phyloP scores from a whole-genome alignment of 1,140 invertebrate genomes.

The Orchestia grillus region DNA sequence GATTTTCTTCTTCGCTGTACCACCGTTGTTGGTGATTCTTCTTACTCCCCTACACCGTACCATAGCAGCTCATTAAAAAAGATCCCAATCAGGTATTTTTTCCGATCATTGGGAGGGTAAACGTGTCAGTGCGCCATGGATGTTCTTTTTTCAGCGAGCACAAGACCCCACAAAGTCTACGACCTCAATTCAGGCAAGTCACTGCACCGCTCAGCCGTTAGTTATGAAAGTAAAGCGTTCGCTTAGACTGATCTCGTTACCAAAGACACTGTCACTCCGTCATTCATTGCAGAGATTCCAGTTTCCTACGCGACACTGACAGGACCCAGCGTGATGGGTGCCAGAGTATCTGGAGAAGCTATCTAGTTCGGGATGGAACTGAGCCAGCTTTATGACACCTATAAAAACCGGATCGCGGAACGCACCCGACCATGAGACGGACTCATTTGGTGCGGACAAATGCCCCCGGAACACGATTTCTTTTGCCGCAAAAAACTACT shows the following conservation, averaged over 20 bases:
- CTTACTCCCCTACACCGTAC: too few species aligned
- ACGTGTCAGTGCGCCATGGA: background rate
- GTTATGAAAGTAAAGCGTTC: background rate
- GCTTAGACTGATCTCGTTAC: background rate
- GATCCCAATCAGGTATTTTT: too few species aligned
- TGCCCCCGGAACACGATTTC: background rate
- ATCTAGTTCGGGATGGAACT: conserved; percentile 7
- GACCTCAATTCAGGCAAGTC: too few species aligned
- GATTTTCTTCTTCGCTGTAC: too few species aligned
- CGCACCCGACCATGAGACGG: background rate
- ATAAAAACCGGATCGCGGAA: background rate
- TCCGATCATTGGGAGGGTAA: background rate
- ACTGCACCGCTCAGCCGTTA: background rate
- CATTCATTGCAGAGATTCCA: background rate
- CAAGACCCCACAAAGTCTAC: background rate
- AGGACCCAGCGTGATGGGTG: background rate
- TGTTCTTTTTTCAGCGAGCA: background rate
- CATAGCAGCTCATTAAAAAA: too few species aligned
- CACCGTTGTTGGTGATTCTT: too few species aligned
- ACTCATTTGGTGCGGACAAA: background rate
- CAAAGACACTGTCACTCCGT: background rate
- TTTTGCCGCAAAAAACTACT: background rate
- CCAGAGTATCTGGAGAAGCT: background rate
- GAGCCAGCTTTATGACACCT: background rate
- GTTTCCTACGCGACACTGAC: background rate